phyloP scores from a whole-genome alignment of 2,888 invertebrate species.

The Epicampocera succincta region DNA sequence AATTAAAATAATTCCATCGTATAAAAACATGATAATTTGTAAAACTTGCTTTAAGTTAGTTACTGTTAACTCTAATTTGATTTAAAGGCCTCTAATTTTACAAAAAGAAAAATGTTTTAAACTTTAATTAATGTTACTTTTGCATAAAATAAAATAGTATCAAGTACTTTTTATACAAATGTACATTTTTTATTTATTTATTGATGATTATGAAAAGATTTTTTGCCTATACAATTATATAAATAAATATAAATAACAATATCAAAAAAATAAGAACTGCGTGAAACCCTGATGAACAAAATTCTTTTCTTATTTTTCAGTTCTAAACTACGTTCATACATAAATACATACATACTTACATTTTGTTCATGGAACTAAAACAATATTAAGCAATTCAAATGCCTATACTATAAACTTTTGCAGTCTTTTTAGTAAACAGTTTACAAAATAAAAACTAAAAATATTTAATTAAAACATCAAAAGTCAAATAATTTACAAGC shows the following conservation, averaged over 20 bases:
- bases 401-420: slow-evolving; percentile 56
- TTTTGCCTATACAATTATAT: slow-evolving; percentile 33
- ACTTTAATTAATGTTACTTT: slow-evolving; percentile 27
- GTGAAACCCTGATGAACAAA: slow-evolving; percentile 21
- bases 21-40: neutral
- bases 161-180: slow-evolving; percentile 33
- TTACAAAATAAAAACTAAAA: slow-evolving; percentile 34
- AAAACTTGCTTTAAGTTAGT: slow-evolving; percentile 35
- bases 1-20: slow-evolving; percentile 16
- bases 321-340: neutral
- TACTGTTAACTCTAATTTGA: slow-evolving; percentile 23
- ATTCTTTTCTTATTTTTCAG: slow-evolving; percentile 2
- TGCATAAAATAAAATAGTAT: slow-evolving; percentile 15
- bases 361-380: slow-evolving; percentile 31
- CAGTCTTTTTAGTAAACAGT: slow-evolving; percentile 39
- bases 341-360: too few relatives aligned
- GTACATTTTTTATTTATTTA: slow-evolving; percentile 51
- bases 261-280: slow-evolving; percentile 30
- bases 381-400: slow-evolving; percentile 65
- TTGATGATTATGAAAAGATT: slow-evolving; percentile 18
- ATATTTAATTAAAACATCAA: slow-evolving; percentile 5
- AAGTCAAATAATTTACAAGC: slow-evolving; percentile 33
- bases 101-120: slow-evolving; percentile 29
- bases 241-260: slow-evolving; percentile 27
- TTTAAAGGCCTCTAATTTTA: slow-evolving; percentile 11